phyloP scores from a whole-genome alignment of 2,113 vertebrate species.

The Passerina amoena region DNA sequence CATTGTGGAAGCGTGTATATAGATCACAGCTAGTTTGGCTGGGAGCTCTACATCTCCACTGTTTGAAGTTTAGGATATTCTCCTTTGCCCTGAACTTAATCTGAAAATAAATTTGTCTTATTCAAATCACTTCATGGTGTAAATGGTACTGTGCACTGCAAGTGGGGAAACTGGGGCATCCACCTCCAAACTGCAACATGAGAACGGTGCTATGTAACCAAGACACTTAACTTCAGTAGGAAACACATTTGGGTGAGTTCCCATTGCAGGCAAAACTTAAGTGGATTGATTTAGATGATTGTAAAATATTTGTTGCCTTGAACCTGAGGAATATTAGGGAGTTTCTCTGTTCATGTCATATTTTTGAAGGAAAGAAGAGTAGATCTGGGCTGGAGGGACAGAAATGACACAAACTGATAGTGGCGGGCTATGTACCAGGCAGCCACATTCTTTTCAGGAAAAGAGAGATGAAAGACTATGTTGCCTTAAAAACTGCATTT shows the following conservation, averaged over 20 bases:
- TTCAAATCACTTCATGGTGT: not conserved
- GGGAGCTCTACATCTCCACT: not conserved
- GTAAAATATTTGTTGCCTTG: not conserved
- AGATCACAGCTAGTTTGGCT: not conserved
- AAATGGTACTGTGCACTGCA: not conserved
- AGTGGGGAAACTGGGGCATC: not conserved
- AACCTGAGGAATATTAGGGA: not conserved
- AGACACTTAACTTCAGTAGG: not conserved
- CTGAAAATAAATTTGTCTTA: not conserved
- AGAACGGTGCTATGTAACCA: not conserved
- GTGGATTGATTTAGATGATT: not conserved
- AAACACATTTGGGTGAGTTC: not conserved
- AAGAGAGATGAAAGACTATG: not conserved
- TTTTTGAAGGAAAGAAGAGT: not conserved
- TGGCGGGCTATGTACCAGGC: not conserved
- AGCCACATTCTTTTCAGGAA: not conserved
- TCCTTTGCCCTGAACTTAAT: not conserved
- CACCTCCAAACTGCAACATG: not conserved
- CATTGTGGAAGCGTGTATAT: not conserved
- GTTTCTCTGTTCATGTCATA: not conserved
- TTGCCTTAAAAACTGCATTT: not conserved
- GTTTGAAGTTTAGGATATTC: not conserved
- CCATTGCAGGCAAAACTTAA: not conserved
- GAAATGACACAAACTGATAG: not conserved
- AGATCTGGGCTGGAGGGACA: not conserved